Evolutionary conservation across 2,113 vertebrate genomes (phyloP), one percentile per base, ranked within the genome.

Genomic region (Lontra canadensis): DNA sequence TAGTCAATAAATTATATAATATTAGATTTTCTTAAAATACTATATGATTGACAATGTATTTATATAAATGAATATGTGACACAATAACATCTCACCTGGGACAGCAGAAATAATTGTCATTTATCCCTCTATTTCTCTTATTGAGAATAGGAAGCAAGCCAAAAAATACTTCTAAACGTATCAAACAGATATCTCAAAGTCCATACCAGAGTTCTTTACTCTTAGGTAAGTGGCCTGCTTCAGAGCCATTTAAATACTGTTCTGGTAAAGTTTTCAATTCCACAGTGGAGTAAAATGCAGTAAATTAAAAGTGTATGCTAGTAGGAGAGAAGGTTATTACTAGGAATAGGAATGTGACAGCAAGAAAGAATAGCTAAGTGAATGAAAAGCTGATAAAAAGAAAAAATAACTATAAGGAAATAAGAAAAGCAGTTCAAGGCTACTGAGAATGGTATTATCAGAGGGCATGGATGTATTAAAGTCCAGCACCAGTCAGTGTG

Each of bases 1-100:
- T 78, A 93, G 55, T 42, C 36, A 83, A 39, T 61, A 94, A 96
- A 84, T 88, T 91, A 1, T 67, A 23, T 91, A 39, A 85, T 88
- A 57, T 2, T 93, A 52, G 15, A 79, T 86, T 92, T 96, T 86
- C 10, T 6, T 15, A 82, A 85, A 73, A 67, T 69, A 55, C 14
- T 83, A 1, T 85, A 39, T 47, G 4, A 55, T 36, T 84, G 76
- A 55, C 59, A 92, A 0, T 52, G 14, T 52, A 52, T 52, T 52
- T 76, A 67, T 94, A n/a, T 86, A 88, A 57, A 85, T 94, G 44
- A 87, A 76, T 65, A 69, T 82, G 55, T 63, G 49, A 34, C 67
- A 86, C 34, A 81, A 21, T 76, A 84, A 25, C n/a, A 42, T 73
- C 59, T 95, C 36, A 69, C 9, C 9, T 92, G 74, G 25, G 29